These are phyloP conservation scores for Lepetodrilus schrolli DNA, from an alignment of 2,888 invertebrate genomes.

Conservation along the genomic window DNA sequence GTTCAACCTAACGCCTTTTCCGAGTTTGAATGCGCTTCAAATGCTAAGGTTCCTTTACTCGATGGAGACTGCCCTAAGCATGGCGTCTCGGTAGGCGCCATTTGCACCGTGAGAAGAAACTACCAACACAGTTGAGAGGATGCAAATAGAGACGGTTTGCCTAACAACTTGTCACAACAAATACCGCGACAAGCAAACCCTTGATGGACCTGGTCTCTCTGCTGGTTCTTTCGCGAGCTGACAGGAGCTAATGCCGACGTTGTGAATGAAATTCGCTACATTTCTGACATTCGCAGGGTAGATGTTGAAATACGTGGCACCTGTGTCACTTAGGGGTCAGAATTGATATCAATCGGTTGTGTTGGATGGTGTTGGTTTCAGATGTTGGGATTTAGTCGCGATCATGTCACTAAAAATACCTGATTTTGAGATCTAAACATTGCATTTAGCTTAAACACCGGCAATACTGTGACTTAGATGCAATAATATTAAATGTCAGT, in stretches of 20 bases:
- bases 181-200: slow-evolving; percentile 11
- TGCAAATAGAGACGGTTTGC: slow-evolving; percentile 4
- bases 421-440: background rate
- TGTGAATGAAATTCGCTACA: slow-evolving; percentile 5
- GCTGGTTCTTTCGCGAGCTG: background rate
- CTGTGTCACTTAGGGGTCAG: slow-evolving; percentile 9
- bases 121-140: background rate
- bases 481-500: no score
- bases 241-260: background rate
- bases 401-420: background rate
- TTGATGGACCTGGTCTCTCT: background rate
- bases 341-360: slow-evolving; percentile 1
- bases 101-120: background rate
- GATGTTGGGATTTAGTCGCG: background rate
- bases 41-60: no score
- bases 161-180: slow-evolving; percentile 26
- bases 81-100: no score
- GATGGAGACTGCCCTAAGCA: no score
- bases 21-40: no score
- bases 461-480: no score
- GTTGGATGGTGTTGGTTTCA: background rate
- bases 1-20: no score
- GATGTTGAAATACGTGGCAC: background rate
- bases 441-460: background rate
- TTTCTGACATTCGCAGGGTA: background rate